Conservation (phyloP, 1,140 invertebrate species). For the Drosophila baimaii region DNA sequence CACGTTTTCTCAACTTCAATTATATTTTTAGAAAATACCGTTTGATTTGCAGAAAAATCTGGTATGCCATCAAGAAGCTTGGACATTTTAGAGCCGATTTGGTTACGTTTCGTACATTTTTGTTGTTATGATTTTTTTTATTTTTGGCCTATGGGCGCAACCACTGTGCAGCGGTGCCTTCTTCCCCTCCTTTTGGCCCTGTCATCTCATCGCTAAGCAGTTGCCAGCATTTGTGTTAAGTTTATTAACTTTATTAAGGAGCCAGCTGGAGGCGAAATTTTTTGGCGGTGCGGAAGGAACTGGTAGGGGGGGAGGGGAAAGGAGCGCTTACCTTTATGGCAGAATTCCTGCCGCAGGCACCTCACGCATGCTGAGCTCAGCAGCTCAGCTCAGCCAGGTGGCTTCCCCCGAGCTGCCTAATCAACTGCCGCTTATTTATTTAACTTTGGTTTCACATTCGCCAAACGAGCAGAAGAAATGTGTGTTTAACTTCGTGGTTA, state of each 20-base stretch:
- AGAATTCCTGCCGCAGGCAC: constrained; percentile 38
- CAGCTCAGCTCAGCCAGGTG: constrained; percentile 16
- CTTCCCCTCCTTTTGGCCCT: neutral
- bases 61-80: too few species aligned
- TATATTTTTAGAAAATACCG: too few species aligned
- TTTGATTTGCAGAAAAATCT: too few species aligned
- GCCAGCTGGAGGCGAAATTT: constrained; percentile 17
- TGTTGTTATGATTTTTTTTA: too few species aligned
- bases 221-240: constrained; percentile 74
- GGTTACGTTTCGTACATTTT: too few species aligned
- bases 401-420: constrained; percentile 48
- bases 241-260: constrained; percentile 61
- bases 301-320: neutral
- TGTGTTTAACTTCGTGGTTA: constrained; percentile 37
- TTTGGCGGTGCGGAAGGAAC: neutral
- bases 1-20: too few species aligned
- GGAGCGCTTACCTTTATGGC: neutral
- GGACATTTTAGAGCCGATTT: too few species aligned
- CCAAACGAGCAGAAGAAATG: constrained; percentile 47
- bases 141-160: too few species aligned
- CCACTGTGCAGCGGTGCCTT: too few species aligned
- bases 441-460: constrained; percentile 77
- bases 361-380: constrained; percentile 56
- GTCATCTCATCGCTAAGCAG: constrained; percentile 41
- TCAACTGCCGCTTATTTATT: constrained; percentile 79